Base-by-base conservation (phyloP, 2,113 vertebrate genomes). In the Desmodus rotundus region DNA sequence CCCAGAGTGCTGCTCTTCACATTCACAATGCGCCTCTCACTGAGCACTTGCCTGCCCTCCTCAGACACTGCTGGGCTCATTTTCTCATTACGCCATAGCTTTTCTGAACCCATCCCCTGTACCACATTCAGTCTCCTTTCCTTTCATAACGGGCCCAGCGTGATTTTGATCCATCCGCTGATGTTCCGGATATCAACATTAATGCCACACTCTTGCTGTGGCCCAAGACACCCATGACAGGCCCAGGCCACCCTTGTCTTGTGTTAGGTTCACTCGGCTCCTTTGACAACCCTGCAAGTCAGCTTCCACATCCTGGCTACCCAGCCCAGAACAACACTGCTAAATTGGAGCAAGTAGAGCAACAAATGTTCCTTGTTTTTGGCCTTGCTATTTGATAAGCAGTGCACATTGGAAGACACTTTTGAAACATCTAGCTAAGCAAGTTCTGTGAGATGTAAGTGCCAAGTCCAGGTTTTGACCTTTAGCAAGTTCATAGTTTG, bases 381-480 rank as follows among this genome's bases (percentile, higher is more conserved):
- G 58, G 58, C 77, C 81, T 96, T 96, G 96, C 85, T 84, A 58
- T 96, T 93, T 94, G 94, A 97, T 93, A 95, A 95, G 86, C 78
- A 77, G 92, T 28, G 80, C 56, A 89, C 89, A 91, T 72, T 95
- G 95, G 93, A 96, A 97, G 95, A 94, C 43, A 76, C 74, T 96
- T 97, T 72, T 93, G 80, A 97, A 97, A 98, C 95, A 94, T 97
- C 95, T 77, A 97, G 94, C 97, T 97, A 95, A 97, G 88, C 7
- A 4, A 93, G 94, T 95, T 96, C 78, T 96, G 91, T 87, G 89
- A 96, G 88, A 80, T 2, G 2, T 61, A 88, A 91, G 70, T 91
- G 96, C 97, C 96, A 97, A 97, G 81, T 96, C 89, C 97, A 97
- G 93, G 96, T 97, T 97, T 97, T 97, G 97, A 98, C 97, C 97